Conservation (phyloP, 2,888 invertebrate genomes). For the Patella ulyssiponensis region DNA sequence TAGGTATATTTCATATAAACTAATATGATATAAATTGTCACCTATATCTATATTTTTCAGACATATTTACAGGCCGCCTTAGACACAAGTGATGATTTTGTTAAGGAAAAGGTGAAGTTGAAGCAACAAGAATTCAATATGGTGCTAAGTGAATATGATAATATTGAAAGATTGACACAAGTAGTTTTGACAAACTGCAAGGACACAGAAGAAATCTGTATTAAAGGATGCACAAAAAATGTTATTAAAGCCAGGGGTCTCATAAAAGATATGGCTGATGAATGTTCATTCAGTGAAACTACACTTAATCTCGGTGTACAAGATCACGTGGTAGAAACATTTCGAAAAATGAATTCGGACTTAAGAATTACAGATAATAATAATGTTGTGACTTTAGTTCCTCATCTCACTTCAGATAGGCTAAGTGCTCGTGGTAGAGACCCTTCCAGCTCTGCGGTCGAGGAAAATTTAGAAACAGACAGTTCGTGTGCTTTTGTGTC, state of each 20-base stretch:
- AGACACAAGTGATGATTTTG: constrained; percentile 39
- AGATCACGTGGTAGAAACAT: no score
- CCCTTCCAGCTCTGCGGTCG: no score
- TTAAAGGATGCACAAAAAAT: constrained; percentile 41
- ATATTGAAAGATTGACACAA: constrained; percentile 43
- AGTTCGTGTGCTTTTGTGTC: no score
- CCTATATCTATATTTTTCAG: constrained; percentile 37
- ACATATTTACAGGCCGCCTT: constrained; percentile 44
- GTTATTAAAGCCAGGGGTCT: constrained; percentile 37
- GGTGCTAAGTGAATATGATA: constrained; percentile 41
- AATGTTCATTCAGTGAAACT: no score
- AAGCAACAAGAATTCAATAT: constrained; percentile 38
- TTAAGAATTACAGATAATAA: no score
- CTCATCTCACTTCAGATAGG: no score
- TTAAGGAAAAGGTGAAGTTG: constrained; percentile 31
- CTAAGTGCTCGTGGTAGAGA: neutral
- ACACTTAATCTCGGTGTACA: no score
- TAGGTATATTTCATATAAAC: no score
- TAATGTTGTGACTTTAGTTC: no score
- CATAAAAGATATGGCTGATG: constrained; percentile 20
- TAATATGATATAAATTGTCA: no score
- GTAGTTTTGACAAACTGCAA: constrained; percentile 39
- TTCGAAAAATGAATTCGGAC: no score
- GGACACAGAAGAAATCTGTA: constrained; percentile 39
- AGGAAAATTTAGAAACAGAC: no score